These are phyloP conservation scores for Drosophila fuyamai DNA, from an alignment of 1,140 invertebrate genomes.

Conservation along the genomic window DNA sequence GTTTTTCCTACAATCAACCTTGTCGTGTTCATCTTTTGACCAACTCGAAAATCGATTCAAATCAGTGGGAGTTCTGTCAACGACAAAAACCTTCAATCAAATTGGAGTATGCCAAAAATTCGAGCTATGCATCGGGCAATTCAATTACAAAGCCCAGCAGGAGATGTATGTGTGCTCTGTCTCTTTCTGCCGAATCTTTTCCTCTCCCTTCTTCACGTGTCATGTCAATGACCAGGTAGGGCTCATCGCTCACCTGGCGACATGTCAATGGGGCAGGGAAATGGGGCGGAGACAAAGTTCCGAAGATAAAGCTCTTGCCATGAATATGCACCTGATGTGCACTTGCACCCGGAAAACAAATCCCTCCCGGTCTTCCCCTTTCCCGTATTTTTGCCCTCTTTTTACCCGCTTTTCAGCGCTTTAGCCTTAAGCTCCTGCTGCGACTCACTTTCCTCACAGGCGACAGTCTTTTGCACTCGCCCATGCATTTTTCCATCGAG, in stretches of 20 bases:
- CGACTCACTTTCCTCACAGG: constrained; percentile 24
- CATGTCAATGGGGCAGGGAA: constrained; percentile 35
- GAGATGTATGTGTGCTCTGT: constrained; percentile 14
- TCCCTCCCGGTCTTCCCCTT: neutral
- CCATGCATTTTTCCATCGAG: constrained; percentile 45
- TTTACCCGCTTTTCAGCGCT: constrained; percentile 2
- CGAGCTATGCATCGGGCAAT: constrained; percentile 54
- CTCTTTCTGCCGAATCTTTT: neutral
- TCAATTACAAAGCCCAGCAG: constrained; percentile 74
- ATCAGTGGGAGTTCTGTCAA: constrained; percentile 59
- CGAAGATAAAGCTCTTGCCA: constrained; percentile 58
- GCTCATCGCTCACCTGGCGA: constrained; percentile 65
- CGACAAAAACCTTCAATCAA: constrained; percentile 56
- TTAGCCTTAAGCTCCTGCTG: constrained; percentile 40
- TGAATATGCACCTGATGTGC: constrained; percentile 71
- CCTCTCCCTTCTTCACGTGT: neutral
- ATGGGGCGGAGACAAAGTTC: constrained; percentile 48
- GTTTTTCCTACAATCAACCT: neutral
- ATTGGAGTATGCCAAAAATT: constrained; percentile 42
- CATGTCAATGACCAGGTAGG: constrained; percentile 75
- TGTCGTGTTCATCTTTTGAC: constrained; percentile 6
- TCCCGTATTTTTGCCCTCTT: neutral
- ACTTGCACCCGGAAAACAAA: constrained; percentile 39
- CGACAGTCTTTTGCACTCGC: constrained; percentile 79
- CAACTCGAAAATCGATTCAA: constrained; percentile 39